phyloP scores from a whole-genome alignment of 2,888 invertebrate species.

The Himalopsyche anomala region DNA sequence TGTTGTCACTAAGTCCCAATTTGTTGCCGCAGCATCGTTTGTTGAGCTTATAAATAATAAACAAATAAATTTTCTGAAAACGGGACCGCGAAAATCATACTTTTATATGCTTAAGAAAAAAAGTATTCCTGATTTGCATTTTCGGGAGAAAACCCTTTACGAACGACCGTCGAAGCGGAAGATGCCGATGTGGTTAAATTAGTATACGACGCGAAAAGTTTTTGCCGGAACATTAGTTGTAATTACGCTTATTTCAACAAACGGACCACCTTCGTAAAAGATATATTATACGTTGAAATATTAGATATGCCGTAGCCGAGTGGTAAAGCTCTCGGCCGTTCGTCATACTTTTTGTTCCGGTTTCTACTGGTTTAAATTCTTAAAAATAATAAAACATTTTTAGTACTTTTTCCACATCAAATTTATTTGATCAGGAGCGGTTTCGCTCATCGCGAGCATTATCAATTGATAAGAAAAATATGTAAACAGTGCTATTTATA shows the following conservation, averaged over 20 bases:
- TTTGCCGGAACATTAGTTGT: neutral
- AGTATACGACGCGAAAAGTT: neutral
- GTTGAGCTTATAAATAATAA: neutral
- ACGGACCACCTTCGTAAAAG: neutral
- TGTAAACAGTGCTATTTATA: too few relatives aligned
- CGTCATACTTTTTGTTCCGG: too few relatives aligned
- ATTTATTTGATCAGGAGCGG: too few relatives aligned
- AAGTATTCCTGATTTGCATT: neutral
- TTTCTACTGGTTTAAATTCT: too few relatives aligned
- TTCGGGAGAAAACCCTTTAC: neutral
- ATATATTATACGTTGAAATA: too few relatives aligned
- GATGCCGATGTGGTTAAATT: neutral
- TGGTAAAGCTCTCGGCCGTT: too few relatives aligned
- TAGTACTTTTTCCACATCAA: too few relatives aligned
- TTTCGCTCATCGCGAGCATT: too few relatives aligned
- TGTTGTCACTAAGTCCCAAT: neutral
- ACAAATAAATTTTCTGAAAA: neutral
- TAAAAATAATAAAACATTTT: too few relatives aligned
- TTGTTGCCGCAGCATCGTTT: neutral
- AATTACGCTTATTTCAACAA: neutral
- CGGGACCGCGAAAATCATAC: slow-evolving; percentile 8
- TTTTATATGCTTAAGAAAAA: neutral
- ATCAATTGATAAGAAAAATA: too few relatives aligned
- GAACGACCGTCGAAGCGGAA: neutral
- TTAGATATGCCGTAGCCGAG: too few relatives aligned